These are phyloP conservation scores for Andrena chrysosceles DNA, from an alignment of 2,888 invertebrate species.

Conservation along the genomic window DNA sequence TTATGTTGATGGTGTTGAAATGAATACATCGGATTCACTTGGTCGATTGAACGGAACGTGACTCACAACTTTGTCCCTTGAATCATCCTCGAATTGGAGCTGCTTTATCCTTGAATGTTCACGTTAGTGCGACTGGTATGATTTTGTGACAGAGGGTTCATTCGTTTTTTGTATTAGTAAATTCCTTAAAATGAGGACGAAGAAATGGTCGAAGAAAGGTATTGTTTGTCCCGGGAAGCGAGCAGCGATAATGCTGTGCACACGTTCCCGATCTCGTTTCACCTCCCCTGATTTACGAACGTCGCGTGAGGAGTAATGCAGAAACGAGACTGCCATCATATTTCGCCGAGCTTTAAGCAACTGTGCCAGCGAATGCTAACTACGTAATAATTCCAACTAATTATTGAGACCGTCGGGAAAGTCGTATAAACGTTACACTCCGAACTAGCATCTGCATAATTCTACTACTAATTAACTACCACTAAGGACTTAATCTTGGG, in stretches of 20 bases:
- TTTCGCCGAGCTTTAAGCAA: constrained; percentile 20
- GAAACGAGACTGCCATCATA: constrained; percentile 13
- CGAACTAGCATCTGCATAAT: background rate
- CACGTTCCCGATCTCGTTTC: constrained; percentile 23
- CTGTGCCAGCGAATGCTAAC: background rate
- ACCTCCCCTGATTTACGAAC: constrained; percentile 41
- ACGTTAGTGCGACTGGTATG: too few relatives aligned
- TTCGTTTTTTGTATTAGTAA: background rate
- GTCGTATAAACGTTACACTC: background rate
- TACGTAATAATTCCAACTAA: constrained; percentile 14
- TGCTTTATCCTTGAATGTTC: constrained; percentile 5
- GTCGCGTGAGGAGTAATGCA: constrained; percentile 29
- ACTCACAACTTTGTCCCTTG: constrained; percentile 22
- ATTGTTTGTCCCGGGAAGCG: background rate
- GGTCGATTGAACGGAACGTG: constrained; percentile 25
- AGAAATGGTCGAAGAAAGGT: constrained; percentile 1
- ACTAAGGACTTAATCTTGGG: background rate
- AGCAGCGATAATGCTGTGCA: background rate
- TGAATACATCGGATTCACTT: constrained; percentile 5
- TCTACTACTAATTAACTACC: background rate
- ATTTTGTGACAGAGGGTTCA: background rate
- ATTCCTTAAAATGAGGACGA: background rate
- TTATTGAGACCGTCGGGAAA: constrained; percentile 1
- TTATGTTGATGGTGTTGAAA: background rate
- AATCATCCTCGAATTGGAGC: background rate